Base-by-base conservation (phyloP, 2,797 vertebrate species). In the Enteromius mattozi region DNA sequence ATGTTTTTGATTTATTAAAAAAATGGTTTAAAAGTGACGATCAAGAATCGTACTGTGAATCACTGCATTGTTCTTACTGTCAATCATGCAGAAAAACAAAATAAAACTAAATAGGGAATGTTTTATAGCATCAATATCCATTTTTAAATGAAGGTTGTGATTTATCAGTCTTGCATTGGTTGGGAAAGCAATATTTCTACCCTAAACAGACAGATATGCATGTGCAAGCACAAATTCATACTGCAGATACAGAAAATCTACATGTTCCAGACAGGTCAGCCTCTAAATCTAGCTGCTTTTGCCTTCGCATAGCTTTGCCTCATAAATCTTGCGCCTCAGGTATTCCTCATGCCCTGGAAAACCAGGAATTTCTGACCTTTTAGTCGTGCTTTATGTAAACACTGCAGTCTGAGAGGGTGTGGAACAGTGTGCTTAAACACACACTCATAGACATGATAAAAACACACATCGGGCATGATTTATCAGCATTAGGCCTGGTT, bases 331-430 rank as follows among this genome's bases (percentile, higher is more conserved):
- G 86, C 63, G 79, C 86, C 80, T 75, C 77, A 82, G 51, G 88
- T 88, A 88, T 47, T 49, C 81, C 51, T 74, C 82, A 86, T 90
- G 90, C 78, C 83, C 86, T 42, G 54, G 81, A 75, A 90, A 88
- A 88, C 33, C 88, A 88, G 88, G 77, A 88, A 88, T 88, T 80
- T 91, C 88, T 87, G 86, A 89, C 88, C 89, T 87, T 90, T 86
- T 90, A 86, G 75, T 88, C 85, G 86, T 59, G 63, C 78, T 68
- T 81, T 81, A 80, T 88, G 86, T 92, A 89, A 90, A 91, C 88
- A 87, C 75, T 45, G 71, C 49, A 89, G 84, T 86, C 80, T 86
- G 88, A 86, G 86, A 40, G 76, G 65, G 19, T 68, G 54, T n/a
- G 49, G 35, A 17, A 19, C 78, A 59, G 42, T 4, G 47, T n/a